Base-by-base conservation (phyloP, 2,113 vertebrate genomes). In the Channa argus region DNA sequence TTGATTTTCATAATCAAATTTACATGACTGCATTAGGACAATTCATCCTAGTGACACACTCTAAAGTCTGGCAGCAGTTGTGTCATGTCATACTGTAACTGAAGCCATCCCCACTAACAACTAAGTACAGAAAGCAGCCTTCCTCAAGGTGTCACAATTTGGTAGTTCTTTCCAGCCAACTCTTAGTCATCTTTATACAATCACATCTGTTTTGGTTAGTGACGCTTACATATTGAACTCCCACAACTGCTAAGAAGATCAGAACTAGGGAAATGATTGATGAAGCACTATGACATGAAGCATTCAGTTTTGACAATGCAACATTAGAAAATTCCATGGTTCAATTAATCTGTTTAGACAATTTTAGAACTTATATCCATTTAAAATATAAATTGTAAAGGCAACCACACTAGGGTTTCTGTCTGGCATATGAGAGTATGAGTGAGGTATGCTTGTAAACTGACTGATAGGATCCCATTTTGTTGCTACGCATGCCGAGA, bases 401-500 rank as follows among this genome's bases (percentile, higher is more conserved):
- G 6, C 60, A 36, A 46, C 45, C 6, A 43, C 9, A 11, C 4
- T 5, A 8, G 24, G 24, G 24, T 24, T 24, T 24, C 24, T 24
- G 24, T 24, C 15, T 24, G 24, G 24, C 24, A 24, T 24, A 1
- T 24, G 8, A 8, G 58, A 36, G 38, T 53, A 44, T 67, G 53
- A 47, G 46, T 58, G 63, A 60, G 67, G 70, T 58, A 79, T 77
- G 77, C 68, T 15, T n/a, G 4, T 8, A 52, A 41, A 52, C 52
- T 24, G n/a, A 47, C 49, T 5, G 34, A 45, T 52, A 59, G 11
- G 6, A 74, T 67, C 37, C 36, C 5, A 5, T 56, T 46, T 53
- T 61, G 15, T 54, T n/a, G 34, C n/a, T 45, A 36, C 37, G 50
- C 86, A 85, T 63, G 88, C 43, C 60, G 37, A 63, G 68, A 85